These are phyloP conservation scores for Trachelus troglodyta DNA, from an alignment of 2,888 invertebrate species.

Conservation along the genomic window DNA sequence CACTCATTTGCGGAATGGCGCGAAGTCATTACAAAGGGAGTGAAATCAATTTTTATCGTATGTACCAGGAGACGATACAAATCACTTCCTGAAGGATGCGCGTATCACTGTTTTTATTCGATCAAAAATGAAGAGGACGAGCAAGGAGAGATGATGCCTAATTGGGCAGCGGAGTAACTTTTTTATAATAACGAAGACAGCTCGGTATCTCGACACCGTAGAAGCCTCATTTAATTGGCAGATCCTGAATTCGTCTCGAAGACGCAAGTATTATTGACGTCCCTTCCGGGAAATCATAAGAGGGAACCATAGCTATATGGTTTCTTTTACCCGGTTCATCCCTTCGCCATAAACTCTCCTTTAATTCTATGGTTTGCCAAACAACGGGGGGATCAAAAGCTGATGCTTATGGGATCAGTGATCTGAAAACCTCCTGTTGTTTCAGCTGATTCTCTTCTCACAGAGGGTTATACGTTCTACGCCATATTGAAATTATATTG, in stretches of 20 bases:
- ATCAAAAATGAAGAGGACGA: background rate
- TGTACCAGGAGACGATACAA: too few species aligned
- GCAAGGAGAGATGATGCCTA: conserved; percentile 15
- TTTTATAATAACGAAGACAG: conserved; percentile 21
- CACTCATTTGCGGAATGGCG: too few species aligned
- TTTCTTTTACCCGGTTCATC: background rate
- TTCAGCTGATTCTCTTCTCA: conserved; percentile 64
- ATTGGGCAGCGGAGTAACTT: conserved; percentile 22
- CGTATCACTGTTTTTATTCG: too few species aligned
- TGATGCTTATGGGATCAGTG: conserved; percentile 63
- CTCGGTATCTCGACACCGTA: conserved; percentile 16
- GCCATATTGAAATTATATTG: too few species aligned
- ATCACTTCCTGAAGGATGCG: too few species aligned
- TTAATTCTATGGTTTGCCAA: conserved; percentile 46
- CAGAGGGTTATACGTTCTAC: conserved; percentile 29
- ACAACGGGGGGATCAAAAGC: conserved; percentile 63
- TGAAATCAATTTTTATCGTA: too few species aligned
- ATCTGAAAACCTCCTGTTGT: conserved; percentile 66
- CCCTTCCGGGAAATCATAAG: too few species aligned
- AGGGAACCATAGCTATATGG: background rate
- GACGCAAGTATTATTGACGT: background rate
- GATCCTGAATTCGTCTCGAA: conserved; percentile 12
- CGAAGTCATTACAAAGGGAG: too few species aligned
- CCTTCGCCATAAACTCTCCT: conserved; percentile 17
- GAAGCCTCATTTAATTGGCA: conserved; percentile 28